Percentiles rank a stretch among this genome's conserved stretches.
These are phyloP conservation scores for Morpho achilles DNA, from an alignment of 2,888 invertebrate species.

Conservation along the genomic window DNA sequence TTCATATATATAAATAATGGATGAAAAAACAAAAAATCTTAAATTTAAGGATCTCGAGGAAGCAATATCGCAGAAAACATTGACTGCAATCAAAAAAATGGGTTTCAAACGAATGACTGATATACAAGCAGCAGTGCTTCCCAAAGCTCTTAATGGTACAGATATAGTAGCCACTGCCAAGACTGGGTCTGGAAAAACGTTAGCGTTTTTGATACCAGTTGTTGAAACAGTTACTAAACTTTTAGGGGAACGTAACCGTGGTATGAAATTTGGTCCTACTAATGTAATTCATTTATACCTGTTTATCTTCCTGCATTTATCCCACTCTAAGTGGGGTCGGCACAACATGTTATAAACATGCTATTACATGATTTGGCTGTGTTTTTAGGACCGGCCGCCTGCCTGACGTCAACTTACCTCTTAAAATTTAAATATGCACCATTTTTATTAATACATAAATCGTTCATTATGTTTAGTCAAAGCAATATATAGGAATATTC, in stretches of 20 bases:
- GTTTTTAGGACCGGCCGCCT: too few species aligned
- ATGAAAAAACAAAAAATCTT: slow-evolving; percentile 33
- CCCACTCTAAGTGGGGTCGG: too few species aligned
- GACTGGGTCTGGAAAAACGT: slow-evolving; percentile 98
- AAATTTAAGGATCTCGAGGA: slow-evolving; percentile 79
- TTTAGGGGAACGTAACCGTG: slow-evolving; percentile 28
- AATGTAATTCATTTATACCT: slow-evolving; percentile 8
- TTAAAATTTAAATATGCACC: too few species aligned
- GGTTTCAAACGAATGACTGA: slow-evolving; percentile 96
- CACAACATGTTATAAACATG: too few species aligned
- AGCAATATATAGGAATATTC: too few species aligned
- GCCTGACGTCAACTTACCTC: too few species aligned
- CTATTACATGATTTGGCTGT: too few species aligned
- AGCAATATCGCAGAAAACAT: slow-evolving; percentile 84
- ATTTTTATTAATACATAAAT: too few species aligned
- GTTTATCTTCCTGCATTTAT: too few species aligned
- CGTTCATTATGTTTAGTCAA: too few species aligned
- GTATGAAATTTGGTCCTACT: slow-evolving; percentile 14
- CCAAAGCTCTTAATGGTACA: slow-evolving; percentile 90
- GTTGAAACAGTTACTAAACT: slow-evolving; percentile 90
- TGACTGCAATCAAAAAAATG: slow-evolving; percentile 89
- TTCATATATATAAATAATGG: slow-evolving; percentile 31
- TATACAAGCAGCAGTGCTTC: slow-evolving; percentile 93
- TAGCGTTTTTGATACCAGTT: slow-evolving; percentile 96
- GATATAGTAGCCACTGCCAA: slow-evolving; percentile 97